Conservation (phyloP, 2,888 invertebrate genomes). For the Linnaemya tessellans region DNA sequence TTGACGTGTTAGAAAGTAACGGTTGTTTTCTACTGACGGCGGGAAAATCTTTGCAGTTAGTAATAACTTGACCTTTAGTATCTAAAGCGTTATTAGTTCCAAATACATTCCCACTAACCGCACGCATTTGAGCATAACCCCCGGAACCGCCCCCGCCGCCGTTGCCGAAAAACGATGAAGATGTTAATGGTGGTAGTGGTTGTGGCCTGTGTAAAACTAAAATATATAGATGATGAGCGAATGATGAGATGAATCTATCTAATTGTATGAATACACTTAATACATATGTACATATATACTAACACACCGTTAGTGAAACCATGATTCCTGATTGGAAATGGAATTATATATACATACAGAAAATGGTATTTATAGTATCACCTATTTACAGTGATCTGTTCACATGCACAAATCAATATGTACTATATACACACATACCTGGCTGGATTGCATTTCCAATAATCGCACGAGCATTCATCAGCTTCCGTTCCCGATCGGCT, state of each 20-base stretch:
- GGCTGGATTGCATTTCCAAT: conserved; percentile 88
- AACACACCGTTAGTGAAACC: conserved; percentile 37
- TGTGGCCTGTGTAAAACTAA: conserved; percentile 85
- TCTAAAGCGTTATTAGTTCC: conserved; percentile 84
- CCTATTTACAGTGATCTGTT: no score
- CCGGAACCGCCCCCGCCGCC: conserved; percentile 67
- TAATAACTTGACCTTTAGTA: conserved; percentile 7
- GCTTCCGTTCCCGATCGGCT: conserved; percentile 85
- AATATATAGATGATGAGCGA: conserved; percentile 80
- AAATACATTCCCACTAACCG: conserved; percentile 77
- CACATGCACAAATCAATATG: neutral
- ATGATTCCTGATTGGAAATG: conserved; percentile 40
- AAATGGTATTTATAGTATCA: neutral
- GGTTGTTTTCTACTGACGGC: conserved; percentile 36
- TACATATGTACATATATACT: conserved; percentile 56
- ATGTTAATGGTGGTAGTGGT: conserved; percentile 71
- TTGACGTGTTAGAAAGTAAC: conserved; percentile 38
- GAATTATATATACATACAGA: conserved; percentile 35
- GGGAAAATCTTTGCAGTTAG: conserved; percentile 10
- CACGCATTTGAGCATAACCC: conserved; percentile 74
- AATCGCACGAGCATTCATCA: conserved; percentile 88
- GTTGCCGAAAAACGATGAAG: conserved; percentile 77
- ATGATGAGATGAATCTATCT: conserved; percentile 75
- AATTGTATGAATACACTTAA: conserved; percentile 47
- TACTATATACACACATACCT: conserved; percentile 75